Evolutionary conservation across 2,113 vertebrate species (phyloP), one percentile per base, ranked within the genome.

Genomic region (Sinocyclocheilus anophthalmus): DNA sequence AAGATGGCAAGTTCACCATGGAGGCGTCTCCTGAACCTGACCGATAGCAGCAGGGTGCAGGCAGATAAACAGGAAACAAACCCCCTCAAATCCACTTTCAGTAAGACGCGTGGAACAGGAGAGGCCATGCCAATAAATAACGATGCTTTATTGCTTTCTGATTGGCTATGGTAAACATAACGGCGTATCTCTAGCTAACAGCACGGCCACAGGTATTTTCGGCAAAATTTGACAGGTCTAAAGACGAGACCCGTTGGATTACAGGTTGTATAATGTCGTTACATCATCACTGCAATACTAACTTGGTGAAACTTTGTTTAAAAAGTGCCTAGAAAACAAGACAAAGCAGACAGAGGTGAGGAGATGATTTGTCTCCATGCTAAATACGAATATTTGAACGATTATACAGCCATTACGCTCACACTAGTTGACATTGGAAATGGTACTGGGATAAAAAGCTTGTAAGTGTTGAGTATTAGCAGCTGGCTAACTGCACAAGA

Each of bases 1-100:
- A 78, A 79, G 90, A 93, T 93, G 93, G 91, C 92, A 93, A 93
- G 90, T 91, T 92, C 90, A 87, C 90, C 90, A 91, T 77, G 84
- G 91, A 90, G 88, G 91, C 92, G 89, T 89, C 88, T 89, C 88
- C 93, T 93, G 93, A 94, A 92, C 90, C 93, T 92, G 93, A 93
- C 93, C 86, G 92, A 95, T 93, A 92, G 90, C 88, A 87, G 81
- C 88, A 48, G 89, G 88, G 92, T 88, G 90, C 89, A 92, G 85
- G 87, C 85, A 91, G 85, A 90, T 91, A 91, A 92, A 85, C 84
- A 76, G 61, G 78, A 91, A 81, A 86, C 80, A 84, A 75, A 84
- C 83, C 79, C 85, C 83, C 89, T 85, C 84, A 88, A 87, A 89
- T 89, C 86, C 88, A 84, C 84, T 89, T 87, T 89, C 45, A 10